These are phyloP conservation scores for Tipula helvola DNA, from an alignment of 2,888 invertebrate species.

Conservation along the genomic window DNA sequence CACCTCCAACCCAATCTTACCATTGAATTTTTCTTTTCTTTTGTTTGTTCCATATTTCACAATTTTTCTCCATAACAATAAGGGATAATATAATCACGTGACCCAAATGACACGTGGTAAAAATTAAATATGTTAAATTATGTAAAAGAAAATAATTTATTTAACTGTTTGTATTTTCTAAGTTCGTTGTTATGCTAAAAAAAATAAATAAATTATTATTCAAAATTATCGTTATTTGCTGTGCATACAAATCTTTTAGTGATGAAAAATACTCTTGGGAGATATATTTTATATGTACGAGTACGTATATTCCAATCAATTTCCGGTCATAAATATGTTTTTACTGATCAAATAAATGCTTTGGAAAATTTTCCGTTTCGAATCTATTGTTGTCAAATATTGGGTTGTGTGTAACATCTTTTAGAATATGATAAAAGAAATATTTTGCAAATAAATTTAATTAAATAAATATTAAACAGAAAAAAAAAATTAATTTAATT, in stretches of 20 bases:
- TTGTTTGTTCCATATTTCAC: neutral
- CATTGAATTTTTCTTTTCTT: neutral
- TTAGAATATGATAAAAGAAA: neutral
- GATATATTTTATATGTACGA: neutral
- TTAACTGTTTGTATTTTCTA: neutral
- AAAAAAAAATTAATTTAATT: neutral
- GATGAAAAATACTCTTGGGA: neutral
- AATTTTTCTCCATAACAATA: neutral
- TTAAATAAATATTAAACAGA: neutral
- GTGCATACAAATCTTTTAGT: neutral
- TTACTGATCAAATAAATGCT: neutral
- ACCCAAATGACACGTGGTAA: neutral
- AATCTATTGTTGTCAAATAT: neutral
- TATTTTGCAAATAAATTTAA: neutral
- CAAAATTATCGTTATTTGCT: neutral
- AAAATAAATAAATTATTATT: neutral
- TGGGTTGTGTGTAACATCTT: neutral
- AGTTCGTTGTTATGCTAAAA: neutral
- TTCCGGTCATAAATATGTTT: neutral
- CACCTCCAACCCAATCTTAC: neutral
- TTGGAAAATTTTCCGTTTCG: neutral
- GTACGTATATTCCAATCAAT: neutral
- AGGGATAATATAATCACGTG: neutral
- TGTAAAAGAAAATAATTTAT: neutral
- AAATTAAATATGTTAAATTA: neutral